Conservation (phyloP, 2,888 invertebrate genomes). For the Gastracanthus pulcherrimus region DNA sequence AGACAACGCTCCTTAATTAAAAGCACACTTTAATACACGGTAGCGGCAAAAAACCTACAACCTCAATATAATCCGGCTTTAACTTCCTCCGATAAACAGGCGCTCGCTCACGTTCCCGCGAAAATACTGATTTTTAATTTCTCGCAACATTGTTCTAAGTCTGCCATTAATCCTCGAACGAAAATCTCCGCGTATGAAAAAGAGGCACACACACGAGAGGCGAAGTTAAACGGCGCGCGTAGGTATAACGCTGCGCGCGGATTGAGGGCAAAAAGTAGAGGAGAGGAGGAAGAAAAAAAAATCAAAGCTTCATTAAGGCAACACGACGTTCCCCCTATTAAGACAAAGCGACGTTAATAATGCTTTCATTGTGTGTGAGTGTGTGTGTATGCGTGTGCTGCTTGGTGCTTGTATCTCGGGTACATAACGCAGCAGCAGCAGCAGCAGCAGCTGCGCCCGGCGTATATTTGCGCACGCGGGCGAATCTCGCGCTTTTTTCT, state of each 20-base stretch:
- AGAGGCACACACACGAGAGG: too few species aligned
- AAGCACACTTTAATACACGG: too few species aligned
- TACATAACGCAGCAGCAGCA: conserved; percentile 29
- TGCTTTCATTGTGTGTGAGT: conserved; percentile 9
- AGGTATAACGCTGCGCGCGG: background rate
- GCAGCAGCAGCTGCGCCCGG: conserved; percentile 45
- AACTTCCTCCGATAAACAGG: too few species aligned
- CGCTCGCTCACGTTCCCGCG: background rate
- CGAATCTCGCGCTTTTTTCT: background rate
- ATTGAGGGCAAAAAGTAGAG: background rate
- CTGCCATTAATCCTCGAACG: conserved; percentile 43
- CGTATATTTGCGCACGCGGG: conserved; percentile 35
- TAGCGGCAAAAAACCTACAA: too few species aligned
- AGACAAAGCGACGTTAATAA: conserved; percentile 58
- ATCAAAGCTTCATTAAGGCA: conserved; percentile 50
- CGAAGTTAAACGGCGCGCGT: background rate
- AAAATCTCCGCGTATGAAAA: conserved; percentile 43
- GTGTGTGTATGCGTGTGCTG: background rate
- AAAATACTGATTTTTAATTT: conserved; percentile 43
- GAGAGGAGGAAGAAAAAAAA: conserved; percentile 21
- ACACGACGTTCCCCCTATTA: conserved; percentile 43
- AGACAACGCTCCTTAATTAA: too few species aligned
- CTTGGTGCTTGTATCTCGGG: background rate
- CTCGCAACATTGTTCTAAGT: conserved; percentile 45
- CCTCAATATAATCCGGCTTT: too few species aligned